Evolutionary conservation across 2,888 invertebrate genomes (phyloP), one percentile per base, ranked within the genome.

Genomic region (Brachynemurus nebulosus): DNA sequence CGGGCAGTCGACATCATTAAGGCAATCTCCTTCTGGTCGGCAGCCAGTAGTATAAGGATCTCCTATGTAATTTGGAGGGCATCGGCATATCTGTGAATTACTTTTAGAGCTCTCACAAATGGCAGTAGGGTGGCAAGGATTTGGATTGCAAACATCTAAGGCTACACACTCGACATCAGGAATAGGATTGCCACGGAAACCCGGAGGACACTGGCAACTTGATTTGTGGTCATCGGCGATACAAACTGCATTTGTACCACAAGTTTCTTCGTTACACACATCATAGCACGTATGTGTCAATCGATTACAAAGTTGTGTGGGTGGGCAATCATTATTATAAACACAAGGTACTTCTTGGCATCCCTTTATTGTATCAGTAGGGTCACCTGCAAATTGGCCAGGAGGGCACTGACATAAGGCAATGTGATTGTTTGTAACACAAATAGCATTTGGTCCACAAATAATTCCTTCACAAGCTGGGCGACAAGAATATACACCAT

Each of bases 371-470:
- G 75, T 63, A 59, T 89, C 86, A 57, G 81, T 80, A 0, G 91
- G 88, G 67, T 91, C 82, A 3, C 91, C 91, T 8, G 85, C 80
- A 59, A 78, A 91, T 1, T 84, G 77, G 14, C 91, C 91, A 6
- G 84, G 79, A 14, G 90, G 90, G 58, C 92, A 92, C 55, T 88
- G 85, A 57, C 92, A 92, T 61, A 86, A 82, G 0, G 88, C 84
- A 11, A 81, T 81, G 60, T 92, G 91, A 57, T 91, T 91, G 55
- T 90, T 88, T 2, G 86, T 85, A 7, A 89, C 74, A 58, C 92
- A 92, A 14, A 91, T 70, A 6, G 92, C 89, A 51, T 84, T 80
- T 1, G 88, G 86, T 1, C 91, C 92, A 60, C 92, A 92, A 38
- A 71, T 69, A 1, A 82, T 63, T 34, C 73, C 72, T 50, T 82